Base-by-base conservation (phyloP, 2,113 vertebrate genomes). In the Cygnus atratus region DNA sequence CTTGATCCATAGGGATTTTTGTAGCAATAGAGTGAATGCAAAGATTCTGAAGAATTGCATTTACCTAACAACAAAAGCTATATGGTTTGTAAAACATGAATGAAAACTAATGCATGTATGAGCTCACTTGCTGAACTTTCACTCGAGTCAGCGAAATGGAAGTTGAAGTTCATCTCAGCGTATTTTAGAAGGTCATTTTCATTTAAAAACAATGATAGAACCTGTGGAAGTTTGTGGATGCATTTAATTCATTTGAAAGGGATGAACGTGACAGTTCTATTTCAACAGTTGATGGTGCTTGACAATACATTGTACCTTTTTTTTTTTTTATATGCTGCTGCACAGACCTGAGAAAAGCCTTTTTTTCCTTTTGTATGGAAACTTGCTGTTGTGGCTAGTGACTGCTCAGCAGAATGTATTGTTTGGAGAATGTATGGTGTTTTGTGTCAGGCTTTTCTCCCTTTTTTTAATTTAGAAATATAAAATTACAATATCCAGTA, bases 151-250 rank as follows among this genome's bases (percentile, higher is more conserved):
- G 95, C 96, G 26, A 57, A 93, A 83, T 91, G 95, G 77, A 89
- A 94, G 72, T 93, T 83, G 93, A 74, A 95, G 87, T 92, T 95
- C 79, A 95, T 93, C 95, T 97, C 96, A 95, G 96, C 95, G 74
- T 91, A 95, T 97, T 97, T 97, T 52, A 44, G 84, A 17, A 92
- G 96, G 92, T 96, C 90, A 88, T 90, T 97, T 96, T 95, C 94
- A 96, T 96, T 89, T 95, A 93, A 96, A 95, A 97, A 97, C 97
- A 97, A 97, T 96, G 91, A n/a, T 93, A 75, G 93, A 97, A 97
- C 96, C 96, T 96, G 94, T 97, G 96, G 96, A 97, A 96, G 96
- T 97, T 96, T 96, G 97, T 97, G 92, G 97, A 96, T 0, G 54
- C 68, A 3, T 92, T 91, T 92, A 57, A 68, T 84, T 87, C 13